phyloP scores from a whole-genome alignment of 35 echinoderm and acorn worm species.

The Strongylocentrotus purpuratus region DNA sequence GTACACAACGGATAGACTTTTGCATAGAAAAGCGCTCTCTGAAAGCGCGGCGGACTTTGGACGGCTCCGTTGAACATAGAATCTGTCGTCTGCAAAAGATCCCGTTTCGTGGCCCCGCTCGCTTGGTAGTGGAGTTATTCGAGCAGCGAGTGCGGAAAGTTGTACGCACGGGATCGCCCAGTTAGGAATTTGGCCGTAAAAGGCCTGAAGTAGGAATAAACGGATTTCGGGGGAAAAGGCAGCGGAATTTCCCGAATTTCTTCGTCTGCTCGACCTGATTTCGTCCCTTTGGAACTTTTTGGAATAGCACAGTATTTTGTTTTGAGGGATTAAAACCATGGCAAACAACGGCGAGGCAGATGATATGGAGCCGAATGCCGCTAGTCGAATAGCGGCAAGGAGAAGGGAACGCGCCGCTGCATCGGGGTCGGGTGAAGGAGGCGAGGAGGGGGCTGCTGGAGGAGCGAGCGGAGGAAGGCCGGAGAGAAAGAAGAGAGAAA shows the following conservation, averaged over 20 bases:
- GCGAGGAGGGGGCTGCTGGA: constrained; percentile 29
- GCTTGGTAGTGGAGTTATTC: neutral
- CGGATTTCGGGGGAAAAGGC: constrained; percentile 25
- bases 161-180: constrained; percentile 6
- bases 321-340: constrained; percentile 42
- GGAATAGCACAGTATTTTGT: constrained; percentile 28
- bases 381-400: constrained; percentile 46
- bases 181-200: constrained; percentile 38
- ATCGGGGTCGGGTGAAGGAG: constrained; percentile 32
- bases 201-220: constrained; percentile 24
- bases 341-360: constrained; percentile 43
- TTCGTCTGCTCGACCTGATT: neutral
- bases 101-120: neutral
- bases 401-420: constrained; percentile 35
- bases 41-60: neutral
- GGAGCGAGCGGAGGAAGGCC: constrained; percentile 34
- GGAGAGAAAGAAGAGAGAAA: constrained; percentile 18
- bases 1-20: too few species aligned
- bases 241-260: constrained; percentile 10
- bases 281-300: neutral
- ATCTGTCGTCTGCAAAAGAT: neutral
- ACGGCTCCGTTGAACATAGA: neutral
- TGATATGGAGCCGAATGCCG: constrained; percentile 38
- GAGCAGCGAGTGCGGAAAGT: constrained; percentile 32
- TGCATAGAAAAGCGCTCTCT: neutral